Evolutionary conservation across 2,113 vertebrate species (phyloP).

Genomic region (Ochotona princeps): DNA sequence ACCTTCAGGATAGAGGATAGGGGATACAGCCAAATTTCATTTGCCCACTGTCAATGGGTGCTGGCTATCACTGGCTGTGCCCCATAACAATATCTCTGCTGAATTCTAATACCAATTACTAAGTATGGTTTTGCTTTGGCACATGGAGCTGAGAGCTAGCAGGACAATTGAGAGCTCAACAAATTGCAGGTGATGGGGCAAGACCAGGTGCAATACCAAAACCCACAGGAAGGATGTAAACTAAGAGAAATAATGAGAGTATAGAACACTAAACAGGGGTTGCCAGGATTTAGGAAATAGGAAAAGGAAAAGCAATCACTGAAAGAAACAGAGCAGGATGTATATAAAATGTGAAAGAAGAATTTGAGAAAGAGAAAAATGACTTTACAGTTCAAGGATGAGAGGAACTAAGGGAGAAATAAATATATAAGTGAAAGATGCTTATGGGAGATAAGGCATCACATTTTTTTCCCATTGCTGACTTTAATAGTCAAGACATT

Average conservation of each 20-base stretch:
- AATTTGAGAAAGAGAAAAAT: background rate
- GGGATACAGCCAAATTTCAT: no score
- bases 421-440: background rate
- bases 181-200: background rate
- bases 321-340: background rate
- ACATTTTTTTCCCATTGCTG: background rate
- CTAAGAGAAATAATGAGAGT: background rate
- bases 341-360: background rate
- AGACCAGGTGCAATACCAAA: background rate
- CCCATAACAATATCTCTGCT: background rate
- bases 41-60: no score
- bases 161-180: background rate
- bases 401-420: background rate
- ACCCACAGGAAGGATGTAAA: background rate
- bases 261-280: background rate
- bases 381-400: background rate
- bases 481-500: background rate
- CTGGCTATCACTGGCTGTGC: no score
- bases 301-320: background rate
- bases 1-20: no score
- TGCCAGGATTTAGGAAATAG: background rate
- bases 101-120: background rate
- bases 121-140: background rate
- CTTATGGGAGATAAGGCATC: background rate
- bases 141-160: background rate